These are phyloP conservation scores for Rutpela maculata DNA, from an alignment of 2,888 invertebrate species.

Conservation along the genomic window DNA sequence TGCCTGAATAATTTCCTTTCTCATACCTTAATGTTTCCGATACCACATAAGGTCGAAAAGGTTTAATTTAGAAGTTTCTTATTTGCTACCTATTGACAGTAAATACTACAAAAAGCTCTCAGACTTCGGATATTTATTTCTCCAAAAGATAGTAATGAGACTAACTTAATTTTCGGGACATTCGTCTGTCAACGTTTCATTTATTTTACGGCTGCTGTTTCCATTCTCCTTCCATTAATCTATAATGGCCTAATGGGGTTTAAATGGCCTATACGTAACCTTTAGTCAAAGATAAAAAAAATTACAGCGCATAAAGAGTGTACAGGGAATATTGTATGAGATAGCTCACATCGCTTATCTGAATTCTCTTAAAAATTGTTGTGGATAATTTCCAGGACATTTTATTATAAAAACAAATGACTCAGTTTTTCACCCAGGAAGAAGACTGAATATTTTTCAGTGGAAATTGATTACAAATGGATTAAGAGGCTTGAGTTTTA, in stretches of 20 bases:
- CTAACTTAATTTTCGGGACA: constrained; percentile 7
- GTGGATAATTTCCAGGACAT: no score
- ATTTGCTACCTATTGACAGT: background rate
- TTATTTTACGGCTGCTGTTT: constrained; percentile 3
- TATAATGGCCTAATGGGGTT: constrained; percentile 17
- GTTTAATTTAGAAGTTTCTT: background rate
- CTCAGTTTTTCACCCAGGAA: no score
- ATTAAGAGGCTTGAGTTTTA: no score
- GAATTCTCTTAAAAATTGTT: no score
- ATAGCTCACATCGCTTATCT: no score
- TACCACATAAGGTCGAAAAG: background rate
- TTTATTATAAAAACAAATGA: no score
- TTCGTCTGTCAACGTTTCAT: constrained; percentile 7
- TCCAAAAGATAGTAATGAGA: constrained; percentile 2
- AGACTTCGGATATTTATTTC: background rate
- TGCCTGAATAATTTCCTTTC: background rate
- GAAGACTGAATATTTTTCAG: no score
- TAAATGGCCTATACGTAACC: background rate
- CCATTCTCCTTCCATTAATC: background rate
- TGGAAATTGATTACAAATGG: no score
- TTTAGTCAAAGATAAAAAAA: background rate
- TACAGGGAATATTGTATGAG: no score
- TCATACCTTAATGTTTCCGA: background rate
- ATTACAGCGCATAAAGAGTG: background rate
- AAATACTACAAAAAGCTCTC: constrained; percentile 4